A percentile compares a stretch with the other conserved stretches of the same genome.
Evolutionary conservation across 2,888 invertebrate genomes (phyloP).

Genomic region (Xanthia togata): DNA sequence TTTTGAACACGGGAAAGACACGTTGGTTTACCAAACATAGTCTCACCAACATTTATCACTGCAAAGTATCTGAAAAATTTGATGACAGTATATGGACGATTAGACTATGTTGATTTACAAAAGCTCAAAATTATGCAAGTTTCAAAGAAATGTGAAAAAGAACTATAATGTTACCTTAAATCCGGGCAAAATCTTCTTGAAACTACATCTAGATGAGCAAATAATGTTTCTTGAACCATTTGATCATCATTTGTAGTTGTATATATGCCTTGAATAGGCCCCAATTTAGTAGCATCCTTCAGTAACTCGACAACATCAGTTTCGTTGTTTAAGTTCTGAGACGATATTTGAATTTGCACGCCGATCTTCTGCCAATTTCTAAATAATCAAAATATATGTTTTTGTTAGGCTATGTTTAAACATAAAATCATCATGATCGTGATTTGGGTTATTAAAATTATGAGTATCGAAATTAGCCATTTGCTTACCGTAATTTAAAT

Average conservation of each 20-base stretch:
- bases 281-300: conserved; percentile 56
- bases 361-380: conserved; percentile 68
- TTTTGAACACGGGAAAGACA: conserved; percentile 60
- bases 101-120: too few species aligned
- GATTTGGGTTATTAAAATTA: neutral
- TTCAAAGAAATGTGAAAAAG: neutral
- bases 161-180: conserved; percentile 57
- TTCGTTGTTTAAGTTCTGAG: conserved; percentile 38
- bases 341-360: conserved; percentile 56
- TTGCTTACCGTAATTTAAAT: conserved; percentile 67
- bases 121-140: neutral
- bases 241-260: conserved; percentile 49
- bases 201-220: conserved; percentile 65
- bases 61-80: conserved; percentile 44
- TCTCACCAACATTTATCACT: conserved; percentile 38
- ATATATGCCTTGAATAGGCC: conserved; percentile 70
- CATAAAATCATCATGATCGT: neutral
- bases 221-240: conserved; percentile 46
- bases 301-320: conserved; percentile 56
- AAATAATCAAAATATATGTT: conserved; percentile 6
- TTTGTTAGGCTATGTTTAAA: neutral
- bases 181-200: conserved; percentile 69
- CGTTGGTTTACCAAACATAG: conserved; percentile 54
- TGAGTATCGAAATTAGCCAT: neutral
- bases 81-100: neutral